Evolutionary conservation across 2,797 vertebrate species (phyloP).

Genomic region (Phalanger gymnotis): DNA sequence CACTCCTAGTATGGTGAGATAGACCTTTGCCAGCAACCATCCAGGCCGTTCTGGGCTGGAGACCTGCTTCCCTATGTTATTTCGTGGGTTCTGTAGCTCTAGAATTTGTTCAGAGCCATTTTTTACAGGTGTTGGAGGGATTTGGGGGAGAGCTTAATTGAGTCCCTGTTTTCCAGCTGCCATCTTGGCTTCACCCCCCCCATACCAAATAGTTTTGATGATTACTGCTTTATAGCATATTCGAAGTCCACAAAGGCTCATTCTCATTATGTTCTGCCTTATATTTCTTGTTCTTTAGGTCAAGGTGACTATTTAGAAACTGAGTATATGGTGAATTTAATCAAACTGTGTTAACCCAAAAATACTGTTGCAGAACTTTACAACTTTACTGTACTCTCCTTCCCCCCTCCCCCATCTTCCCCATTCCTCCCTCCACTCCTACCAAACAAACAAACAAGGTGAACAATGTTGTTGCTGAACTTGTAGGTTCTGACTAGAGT

Average conservation of each 20-base stretch:
- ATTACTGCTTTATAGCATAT: not conserved
- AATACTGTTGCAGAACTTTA: not conserved
- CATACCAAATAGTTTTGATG: not conserved
- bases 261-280: not conserved
- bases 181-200: no score
- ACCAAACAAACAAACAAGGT: not conserved
- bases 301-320: not conserved
- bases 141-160: no score
- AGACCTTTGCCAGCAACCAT: no score
- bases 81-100: no score
- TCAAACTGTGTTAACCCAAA: not conserved
- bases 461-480: not conserved
- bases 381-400: not conserved
- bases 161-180: no score
- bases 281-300: slow-evolving; percentile 2
- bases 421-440: not conserved
- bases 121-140: no score
- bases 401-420: not conserved
- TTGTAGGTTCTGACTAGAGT: not conserved
- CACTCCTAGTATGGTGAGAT: no score
- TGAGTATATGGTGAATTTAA: not conserved
- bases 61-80: no score
- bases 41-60: no score
- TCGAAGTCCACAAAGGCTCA: not conserved
- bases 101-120: no score